Evolutionary conservation across 1,140 invertebrate genomes (phyloP), one percentile per base, ranked within the genome.

Genomic region (Conopomorpha cramerella): DNA sequence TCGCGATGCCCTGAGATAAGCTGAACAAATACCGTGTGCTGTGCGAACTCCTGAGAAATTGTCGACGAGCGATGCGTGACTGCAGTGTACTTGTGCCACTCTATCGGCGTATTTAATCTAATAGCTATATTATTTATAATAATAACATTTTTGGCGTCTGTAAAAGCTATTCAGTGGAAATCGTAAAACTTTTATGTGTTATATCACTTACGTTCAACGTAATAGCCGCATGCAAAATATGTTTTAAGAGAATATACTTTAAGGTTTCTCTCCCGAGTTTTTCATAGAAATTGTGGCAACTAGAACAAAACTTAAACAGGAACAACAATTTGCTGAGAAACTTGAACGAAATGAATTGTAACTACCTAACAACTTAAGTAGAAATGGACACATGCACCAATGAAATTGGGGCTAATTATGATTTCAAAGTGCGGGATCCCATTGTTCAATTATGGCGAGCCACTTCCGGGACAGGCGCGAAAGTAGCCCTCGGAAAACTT

Each of bases 391-490:
- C 54, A 60, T 28, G 19, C 29, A 39, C 29, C 36, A 33, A 43
- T 45, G 35, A 49, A 49, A 46, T 30, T 36, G 41, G 37, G 34
- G 34, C 45, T 50, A 54, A 52, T 55, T 43, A 16, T 41, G 26
- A 34, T 45, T 39, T 29, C 39, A 42, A 39, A 47, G 34, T 35
- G 31, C 36, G 27, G n/a, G n/a, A n/a, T n/a, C n/a, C n/a, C n/a
- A n/a, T n/a, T n/a, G n/a, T n/a, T 14, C 51, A 58, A 67, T 67
- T 62, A 56, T 16, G 49, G 46, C 17, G 30, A 35, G 65, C 66
- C 63, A 34, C 59, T 58, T 63, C 61, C 64, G 53, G 42, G 39
- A 31, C 32, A 58, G 52, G 63, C 49, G 60, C 47, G 53, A 66
- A 54, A 36, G 49, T 50, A 17, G 8, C 15, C 30, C 27, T 38